A percentile compares a stretch with the other conserved stretches of the same genome.
phyloP scores from a whole-genome alignment of 2,888 invertebrate species.

The Diarsia mendica region DNA sequence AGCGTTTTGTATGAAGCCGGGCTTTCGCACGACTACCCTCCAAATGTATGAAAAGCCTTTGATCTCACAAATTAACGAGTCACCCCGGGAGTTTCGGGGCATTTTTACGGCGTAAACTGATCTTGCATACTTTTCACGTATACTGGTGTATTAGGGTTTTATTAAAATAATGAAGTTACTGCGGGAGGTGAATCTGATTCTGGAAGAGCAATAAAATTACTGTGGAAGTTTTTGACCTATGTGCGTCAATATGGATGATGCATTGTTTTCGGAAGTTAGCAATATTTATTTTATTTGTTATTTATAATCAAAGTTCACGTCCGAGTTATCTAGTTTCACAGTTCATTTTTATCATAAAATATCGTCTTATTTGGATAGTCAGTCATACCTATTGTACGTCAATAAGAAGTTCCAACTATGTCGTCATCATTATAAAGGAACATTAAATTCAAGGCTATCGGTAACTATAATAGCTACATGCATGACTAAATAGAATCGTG shows the following conservation, averaged over 20 bases:
- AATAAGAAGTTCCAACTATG: slow-evolving; percentile 1
- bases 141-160: neutral
- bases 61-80: slow-evolving; percentile 48
- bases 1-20: slow-evolving; percentile 23
- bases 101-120: slow-evolving; percentile 30
- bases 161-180: neutral
- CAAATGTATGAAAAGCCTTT: slow-evolving; percentile 44
- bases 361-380: neutral
- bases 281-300: neutral
- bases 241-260: neutral
- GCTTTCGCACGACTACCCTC: slow-evolving; percentile 29
- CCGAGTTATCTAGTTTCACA: neutral
- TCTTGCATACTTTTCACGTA: slow-evolving; percentile 23
- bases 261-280: neutral
- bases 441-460: slow-evolving; percentile 13
- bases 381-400: neutral
- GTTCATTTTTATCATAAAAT: neutral
- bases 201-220: neutral
- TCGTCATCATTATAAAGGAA: slow-evolving; percentile 18
- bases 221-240: neutral
- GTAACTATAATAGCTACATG: neutral
- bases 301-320: neutral
- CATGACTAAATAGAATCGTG: neutral
- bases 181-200: neutral
- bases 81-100: neutral